Percentiles rank a stretch among this genome's conserved stretches.
Conservation (phyloP, 2,797 vertebrate species). For the Cichlasoma orientale region DNA sequence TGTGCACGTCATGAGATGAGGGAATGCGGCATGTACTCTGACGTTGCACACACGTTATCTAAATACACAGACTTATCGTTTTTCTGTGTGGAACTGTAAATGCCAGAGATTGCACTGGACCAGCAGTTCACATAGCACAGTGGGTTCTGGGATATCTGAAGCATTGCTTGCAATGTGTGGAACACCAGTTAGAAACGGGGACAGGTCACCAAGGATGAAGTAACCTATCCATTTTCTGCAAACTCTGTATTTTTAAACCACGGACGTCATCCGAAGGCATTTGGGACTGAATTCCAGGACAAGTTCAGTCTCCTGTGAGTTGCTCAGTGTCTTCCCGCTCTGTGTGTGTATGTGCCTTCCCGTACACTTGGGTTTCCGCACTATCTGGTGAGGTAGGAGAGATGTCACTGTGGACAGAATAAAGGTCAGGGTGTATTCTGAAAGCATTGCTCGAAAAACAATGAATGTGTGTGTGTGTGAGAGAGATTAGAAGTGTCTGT, state of each 20-base stretch:
- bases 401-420: constrained; percentile 74
- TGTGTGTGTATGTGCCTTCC: constrained; percentile 22
- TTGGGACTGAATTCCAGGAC: constrained; percentile 72
- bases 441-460: constrained; percentile 52
- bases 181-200: constrained; percentile 57
- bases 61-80: background rate
- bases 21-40: constrained; percentile 20
- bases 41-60: background rate
- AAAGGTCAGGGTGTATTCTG: constrained; percentile 74
- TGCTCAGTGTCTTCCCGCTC: constrained; percentile 55
- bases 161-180: constrained; percentile 18
- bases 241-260: constrained; percentile 76
- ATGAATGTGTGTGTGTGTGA: constrained; percentile 39
- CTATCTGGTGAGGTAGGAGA: constrained; percentile 72
- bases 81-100: constrained; percentile 1
- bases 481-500: constrained; percentile 32
- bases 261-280: constrained; percentile 69
- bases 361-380: constrained; percentile 59
- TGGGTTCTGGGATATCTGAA: constrained; percentile 15
- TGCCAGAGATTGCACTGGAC: background rate
- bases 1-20: constrained; percentile 26
- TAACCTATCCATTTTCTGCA: constrained; percentile 67
- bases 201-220: constrained; percentile 70
- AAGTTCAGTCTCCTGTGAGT: constrained; percentile 67
- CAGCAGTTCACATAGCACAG: background rate